Conservation (phyloP, 2,888 invertebrate genomes). For the Rhingia rostrata region DNA sequence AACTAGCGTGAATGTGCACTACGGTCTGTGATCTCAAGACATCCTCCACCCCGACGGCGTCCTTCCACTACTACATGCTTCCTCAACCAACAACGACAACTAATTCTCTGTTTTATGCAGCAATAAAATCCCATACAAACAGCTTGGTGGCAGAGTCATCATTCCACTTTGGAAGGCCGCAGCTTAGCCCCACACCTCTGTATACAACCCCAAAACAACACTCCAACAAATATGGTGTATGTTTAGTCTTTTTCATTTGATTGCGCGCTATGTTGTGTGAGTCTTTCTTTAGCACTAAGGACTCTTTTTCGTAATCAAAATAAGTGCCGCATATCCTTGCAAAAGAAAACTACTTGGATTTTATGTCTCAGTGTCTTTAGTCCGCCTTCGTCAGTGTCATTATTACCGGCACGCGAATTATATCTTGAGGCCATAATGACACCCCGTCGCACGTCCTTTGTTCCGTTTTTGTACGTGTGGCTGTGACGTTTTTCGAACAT, state of each 20-base stretch:
- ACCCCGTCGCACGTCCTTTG: conserved; percentile 19
- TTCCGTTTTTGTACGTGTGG: background rate
- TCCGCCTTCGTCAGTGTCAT: conserved; percentile 52
- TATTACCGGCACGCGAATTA: conserved; percentile 65
- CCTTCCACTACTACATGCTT: conserved; percentile 17
- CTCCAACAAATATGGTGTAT: conserved; percentile 26
- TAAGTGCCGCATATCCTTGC: conserved; percentile 62
- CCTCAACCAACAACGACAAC: conserved; percentile 8
- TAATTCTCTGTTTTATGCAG: conserved; percentile 43
- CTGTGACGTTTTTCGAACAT: conserved; percentile 25
- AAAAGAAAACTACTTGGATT: conserved; percentile 35
- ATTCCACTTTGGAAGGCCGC: conserved; percentile 28
- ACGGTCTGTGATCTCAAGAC: conserved; percentile 10
- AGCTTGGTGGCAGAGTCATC: conserved; percentile 12
- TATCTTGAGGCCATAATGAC: conserved; percentile 39
- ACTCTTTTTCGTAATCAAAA: conserved; percentile 52
- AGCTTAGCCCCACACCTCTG: background rate
- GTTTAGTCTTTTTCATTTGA: conserved; percentile 10
- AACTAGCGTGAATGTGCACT: conserved; percentile 29
- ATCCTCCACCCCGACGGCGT: conserved; percentile 4
- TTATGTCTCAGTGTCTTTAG: conserved; percentile 23
- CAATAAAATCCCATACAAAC: conserved; percentile 28
- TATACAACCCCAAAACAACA: conserved; percentile 4
- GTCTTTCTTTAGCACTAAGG: conserved; percentile 29
- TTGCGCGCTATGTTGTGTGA: background rate